Percentiles rank a stretch among this genome's conserved stretches.
phyloP scores from a whole-genome alignment of 2,888 invertebrate genomes.

The Epiblema foenella region DNA sequence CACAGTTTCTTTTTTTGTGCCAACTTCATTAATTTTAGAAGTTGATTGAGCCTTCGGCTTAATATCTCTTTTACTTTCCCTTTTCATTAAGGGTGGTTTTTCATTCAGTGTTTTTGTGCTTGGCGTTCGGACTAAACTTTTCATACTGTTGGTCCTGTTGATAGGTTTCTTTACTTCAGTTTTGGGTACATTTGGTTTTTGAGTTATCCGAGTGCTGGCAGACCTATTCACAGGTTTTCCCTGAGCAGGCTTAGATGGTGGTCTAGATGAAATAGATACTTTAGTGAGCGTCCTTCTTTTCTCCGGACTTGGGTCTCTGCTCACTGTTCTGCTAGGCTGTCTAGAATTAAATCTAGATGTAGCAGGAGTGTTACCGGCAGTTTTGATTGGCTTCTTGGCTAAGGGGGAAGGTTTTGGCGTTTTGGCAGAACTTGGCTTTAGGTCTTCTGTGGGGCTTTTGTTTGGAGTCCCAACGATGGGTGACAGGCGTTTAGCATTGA shows the following conservation, averaged over 20 bases:
- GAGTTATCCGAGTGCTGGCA: constrained; percentile 63
- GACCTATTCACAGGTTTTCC: constrained; percentile 65
- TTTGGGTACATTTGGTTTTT: constrained; percentile 66
- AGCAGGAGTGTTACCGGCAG: constrained; percentile 70
- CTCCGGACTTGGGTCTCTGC: constrained; percentile 76
- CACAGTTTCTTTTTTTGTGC: constrained; percentile 55
- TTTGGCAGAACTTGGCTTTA: constrained; percentile 68
- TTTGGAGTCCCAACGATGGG: constrained; percentile 82
- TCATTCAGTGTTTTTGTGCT: constrained; percentile 74
- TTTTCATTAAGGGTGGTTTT: constrained; percentile 69
- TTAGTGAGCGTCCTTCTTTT: constrained; percentile 64
- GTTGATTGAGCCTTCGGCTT: constrained; percentile 66
- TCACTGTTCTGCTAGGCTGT: constrained; percentile 73
- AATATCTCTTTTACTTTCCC: constrained; percentile 68
- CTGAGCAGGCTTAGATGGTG: constrained; percentile 52
- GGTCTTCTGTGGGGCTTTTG: constrained; percentile 76
- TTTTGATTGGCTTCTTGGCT: constrained; percentile 66
- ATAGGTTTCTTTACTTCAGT: constrained; percentile 71
- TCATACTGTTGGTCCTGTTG: constrained; percentile 74
- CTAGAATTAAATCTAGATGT: constrained; percentile 76
- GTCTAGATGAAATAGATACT: constrained; percentile 49
- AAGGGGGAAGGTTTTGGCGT: constrained; percentile 64
- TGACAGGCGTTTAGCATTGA: constrained; percentile 78
- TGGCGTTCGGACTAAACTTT: constrained; percentile 72
- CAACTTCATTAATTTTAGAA: constrained; percentile 67